These are phyloP conservation scores for Oryctes rhinoceros DNA, from an alignment of 1,140 invertebrate species.

Conservation along the genomic window DNA sequence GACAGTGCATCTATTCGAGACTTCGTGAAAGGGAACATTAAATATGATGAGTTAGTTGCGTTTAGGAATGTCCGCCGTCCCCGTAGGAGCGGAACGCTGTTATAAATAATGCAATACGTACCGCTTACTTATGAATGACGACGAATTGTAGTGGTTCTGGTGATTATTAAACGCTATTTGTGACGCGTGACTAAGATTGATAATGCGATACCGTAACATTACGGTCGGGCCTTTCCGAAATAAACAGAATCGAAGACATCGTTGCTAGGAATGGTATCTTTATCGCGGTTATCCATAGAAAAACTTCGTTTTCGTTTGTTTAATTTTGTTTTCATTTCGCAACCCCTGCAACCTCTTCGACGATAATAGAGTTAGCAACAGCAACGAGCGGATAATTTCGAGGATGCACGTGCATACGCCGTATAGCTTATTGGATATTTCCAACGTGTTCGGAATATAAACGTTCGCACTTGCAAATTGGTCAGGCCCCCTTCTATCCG, in stretches of 20 bases:
- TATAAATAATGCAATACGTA: conserved; percentile 28
- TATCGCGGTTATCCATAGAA: background rate
- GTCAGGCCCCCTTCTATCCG: background rate
- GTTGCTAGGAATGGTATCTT: background rate
- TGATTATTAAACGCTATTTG: conserved; percentile 33
- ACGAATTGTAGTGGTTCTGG: conserved; percentile 26
- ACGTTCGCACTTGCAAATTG: background rate
- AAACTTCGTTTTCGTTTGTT: too few relatives aligned
- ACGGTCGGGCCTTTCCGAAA: background rate
- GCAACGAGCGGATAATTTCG: too few relatives aligned
- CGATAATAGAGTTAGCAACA: too few relatives aligned
- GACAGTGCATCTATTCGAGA: too few relatives aligned
- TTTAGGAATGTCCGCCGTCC: conserved; percentile 4
- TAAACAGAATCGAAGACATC: background rate
- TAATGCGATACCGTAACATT: conserved; percentile 12
- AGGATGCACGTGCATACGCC: background rate
- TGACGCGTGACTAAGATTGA: conserved; percentile 22
- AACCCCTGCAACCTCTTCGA: too few relatives aligned
- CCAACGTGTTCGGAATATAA: conserved; percentile 19
- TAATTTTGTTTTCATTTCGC: too few relatives aligned
- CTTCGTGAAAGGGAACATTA: background rate
- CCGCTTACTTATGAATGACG: conserved; percentile 30
- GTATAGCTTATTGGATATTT: background rate
- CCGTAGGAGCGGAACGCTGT: background rate
- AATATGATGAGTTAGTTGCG: conserved; percentile 15